Conservation (phyloP, 1,140 invertebrate genomes). For the Lordiphosa stackelbergi region DNA sequence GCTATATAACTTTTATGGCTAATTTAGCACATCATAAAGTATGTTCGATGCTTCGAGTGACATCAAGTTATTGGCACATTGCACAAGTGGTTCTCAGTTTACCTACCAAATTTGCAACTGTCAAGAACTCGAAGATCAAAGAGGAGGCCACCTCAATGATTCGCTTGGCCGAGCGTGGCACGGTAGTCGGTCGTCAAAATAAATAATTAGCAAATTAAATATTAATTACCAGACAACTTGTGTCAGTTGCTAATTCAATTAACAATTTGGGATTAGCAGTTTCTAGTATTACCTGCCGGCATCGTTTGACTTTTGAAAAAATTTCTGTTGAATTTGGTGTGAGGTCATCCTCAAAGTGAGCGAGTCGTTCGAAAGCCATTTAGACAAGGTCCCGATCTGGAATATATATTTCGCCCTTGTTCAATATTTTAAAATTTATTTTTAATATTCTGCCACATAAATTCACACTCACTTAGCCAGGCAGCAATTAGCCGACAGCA, state of each 20-base stretch:
- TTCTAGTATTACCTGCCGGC: slow-evolving; percentile 3
- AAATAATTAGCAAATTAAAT: slow-evolving; percentile 56
- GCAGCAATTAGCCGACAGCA: slow-evolving; percentile 42
- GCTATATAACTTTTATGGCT: slow-evolving; percentile 42
- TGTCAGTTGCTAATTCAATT: slow-evolving; percentile 55
- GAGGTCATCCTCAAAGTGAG: slow-evolving; percentile 61
- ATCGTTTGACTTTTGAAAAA: neutral
- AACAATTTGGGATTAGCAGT: slow-evolving; percentile 16
- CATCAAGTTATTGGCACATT: slow-evolving; percentile 3
- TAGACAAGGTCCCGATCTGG: slow-evolving; percentile 53
- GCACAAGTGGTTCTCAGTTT: slow-evolving; percentile 29
- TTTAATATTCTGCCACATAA: slow-evolving; percentile 45
- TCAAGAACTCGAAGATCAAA: slow-evolving; percentile 38
- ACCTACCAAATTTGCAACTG: slow-evolving; percentile 51
- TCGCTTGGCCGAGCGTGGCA: slow-evolving; percentile 35
- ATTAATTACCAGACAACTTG: slow-evolving; percentile 47
- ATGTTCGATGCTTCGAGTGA: slow-evolving; percentile 6
- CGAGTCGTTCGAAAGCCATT: slow-evolving; percentile 48
- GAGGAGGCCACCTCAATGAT: slow-evolving; percentile 41
- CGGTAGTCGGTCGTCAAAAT: slow-evolving; percentile 57
- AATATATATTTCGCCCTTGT: slow-evolving; percentile 29
- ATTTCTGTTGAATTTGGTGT: slow-evolving; percentile 30
- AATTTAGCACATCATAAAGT: slow-evolving; percentile 67
- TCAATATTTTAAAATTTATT: slow-evolving; percentile 25
- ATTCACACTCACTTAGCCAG: slow-evolving; percentile 58